Base-by-base conservation (phyloP, 2,888 invertebrate species). In the Nephrocerus scutellatus region DNA sequence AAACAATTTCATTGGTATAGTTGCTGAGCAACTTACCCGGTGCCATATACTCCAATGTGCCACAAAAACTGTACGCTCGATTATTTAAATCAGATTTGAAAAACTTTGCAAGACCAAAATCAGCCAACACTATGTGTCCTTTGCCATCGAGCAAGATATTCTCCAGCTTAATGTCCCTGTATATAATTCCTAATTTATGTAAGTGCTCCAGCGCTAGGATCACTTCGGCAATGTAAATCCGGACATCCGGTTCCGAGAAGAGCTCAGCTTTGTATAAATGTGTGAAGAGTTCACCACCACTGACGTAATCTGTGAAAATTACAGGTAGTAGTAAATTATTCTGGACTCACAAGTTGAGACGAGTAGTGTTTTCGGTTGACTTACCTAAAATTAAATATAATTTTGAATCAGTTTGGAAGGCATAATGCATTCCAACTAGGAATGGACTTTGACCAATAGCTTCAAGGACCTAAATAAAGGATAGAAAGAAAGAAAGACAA, bases 11-110 rank as follows among this genome's bases (percentile, higher is more conserved):
- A n/a, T 28, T 25, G 2, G 22, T 20, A 12, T 16, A 21, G 23
- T 22, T 8, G 15, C n/a, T 24, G 15, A 2, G 12, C 4, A 13
- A 30, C 24, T 30, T 41, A 56, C 57, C 88, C 0, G 90, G 95
- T 14, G 95, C 95, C 96, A 97, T 97, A 70, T 97, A 97, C 66
- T 97, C 96, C 56, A 96, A 88, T 47, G 96, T 97, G 13, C 97
- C 97, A 67, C 97, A 97, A 72, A 95, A 97, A 46, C 93, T 95
- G 72, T 93, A 93, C 1, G 97, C 88, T 47, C 93, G 73, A 60
- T 82, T 82, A 59, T 87, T 83, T 57, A 66, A 70, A 56, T 77
- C 76, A 0, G 55, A 52, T 16, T 54, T 74, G 39, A 85, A 77
- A 71, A 95, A 93, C 72, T 97, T 97, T 64, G 93, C 93, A 25